These are phyloP conservation scores for Vanessa tameamea DNA, from an alignment of 1,140 invertebrate species.

Conservation along the genomic window DNA sequence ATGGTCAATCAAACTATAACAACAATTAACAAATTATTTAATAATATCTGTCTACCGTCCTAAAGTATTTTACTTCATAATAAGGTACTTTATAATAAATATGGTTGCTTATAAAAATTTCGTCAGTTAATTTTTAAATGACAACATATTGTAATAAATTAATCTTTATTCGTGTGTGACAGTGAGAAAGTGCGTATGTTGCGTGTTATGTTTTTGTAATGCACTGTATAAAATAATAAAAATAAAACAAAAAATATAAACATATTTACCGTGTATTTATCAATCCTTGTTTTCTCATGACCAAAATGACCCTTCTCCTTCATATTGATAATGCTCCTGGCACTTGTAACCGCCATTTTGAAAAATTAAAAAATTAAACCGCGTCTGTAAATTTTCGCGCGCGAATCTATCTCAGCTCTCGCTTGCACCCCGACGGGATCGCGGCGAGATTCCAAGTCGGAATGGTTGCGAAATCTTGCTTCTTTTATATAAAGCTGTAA, in stretches of 20 bases:
- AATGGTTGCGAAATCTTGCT: constrained; percentile 73
- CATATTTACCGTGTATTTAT: constrained; percentile 70
- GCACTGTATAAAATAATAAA: neutral
- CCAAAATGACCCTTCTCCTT: constrained; percentile 72
- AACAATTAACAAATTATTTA: too few species aligned
- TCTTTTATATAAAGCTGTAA: constrained; percentile 75
- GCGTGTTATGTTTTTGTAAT: neutral
- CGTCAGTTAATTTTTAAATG: too few species aligned
- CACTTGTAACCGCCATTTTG: constrained; percentile 73
- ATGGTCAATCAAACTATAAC: too few species aligned
- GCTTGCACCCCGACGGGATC: constrained; percentile 63
- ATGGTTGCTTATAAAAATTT: too few species aligned
- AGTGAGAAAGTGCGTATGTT: too few species aligned
- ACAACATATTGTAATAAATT: too few species aligned
- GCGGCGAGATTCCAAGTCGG: constrained; percentile 71
- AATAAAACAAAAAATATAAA: constrained; percentile 1
- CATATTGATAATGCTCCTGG: constrained; percentile 67
- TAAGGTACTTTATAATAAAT: too few species aligned
- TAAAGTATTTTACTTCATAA: too few species aligned
- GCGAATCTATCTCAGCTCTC: constrained; percentile 59
- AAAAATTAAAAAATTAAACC: constrained; percentile 45
- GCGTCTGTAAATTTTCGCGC: constrained; percentile 64
- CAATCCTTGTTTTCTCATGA: constrained; percentile 66
- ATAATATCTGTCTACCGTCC: too few species aligned
- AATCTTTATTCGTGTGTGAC: too few species aligned